These are phyloP conservation scores for Plutella xylostella DNA, from an alignment of 2,888 invertebrate genomes.

Conservation along the genomic window DNA sequence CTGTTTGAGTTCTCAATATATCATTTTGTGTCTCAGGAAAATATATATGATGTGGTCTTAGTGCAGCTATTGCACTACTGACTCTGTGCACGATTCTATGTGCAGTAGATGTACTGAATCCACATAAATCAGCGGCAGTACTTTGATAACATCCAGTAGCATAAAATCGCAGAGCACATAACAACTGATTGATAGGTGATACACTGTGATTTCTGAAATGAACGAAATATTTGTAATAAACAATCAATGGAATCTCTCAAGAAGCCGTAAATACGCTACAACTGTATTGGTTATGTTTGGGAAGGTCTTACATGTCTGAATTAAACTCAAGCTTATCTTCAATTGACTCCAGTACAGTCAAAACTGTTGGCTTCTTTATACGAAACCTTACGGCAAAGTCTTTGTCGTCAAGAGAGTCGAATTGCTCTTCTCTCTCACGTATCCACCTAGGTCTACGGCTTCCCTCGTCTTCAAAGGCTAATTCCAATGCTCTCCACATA, in stretches of 20 bases:
- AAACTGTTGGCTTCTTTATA: background rate
- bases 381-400: background rate
- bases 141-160: slow-evolving; percentile 11
- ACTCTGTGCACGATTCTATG: slow-evolving; percentile 6
- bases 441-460: background rate
- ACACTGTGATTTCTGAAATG: slow-evolving; percentile 10
- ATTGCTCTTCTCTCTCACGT: background rate
- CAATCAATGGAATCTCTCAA: too few species aligned
- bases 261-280: too few species aligned
- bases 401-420: background rate
- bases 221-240: too few species aligned
- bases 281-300: too few species aligned
- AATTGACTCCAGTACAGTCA: background rate
- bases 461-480: background rate
- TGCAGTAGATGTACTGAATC: slow-evolving; percentile 10
- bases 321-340: background rate
- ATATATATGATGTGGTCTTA: background rate
- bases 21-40: slow-evolving; percentile 2
- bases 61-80: slow-evolving; percentile 3
- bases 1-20: background rate
- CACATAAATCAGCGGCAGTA: slow-evolving; percentile 10
- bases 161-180: slow-evolving; percentile 10
- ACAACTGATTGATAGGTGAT: slow-evolving; percentile 12
- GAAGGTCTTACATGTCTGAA: background rate
- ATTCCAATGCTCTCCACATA: background rate